Evolutionary conservation across 2,797 vertebrate species (phyloP).

Genomic region (Anolis apletophallus): DNA sequence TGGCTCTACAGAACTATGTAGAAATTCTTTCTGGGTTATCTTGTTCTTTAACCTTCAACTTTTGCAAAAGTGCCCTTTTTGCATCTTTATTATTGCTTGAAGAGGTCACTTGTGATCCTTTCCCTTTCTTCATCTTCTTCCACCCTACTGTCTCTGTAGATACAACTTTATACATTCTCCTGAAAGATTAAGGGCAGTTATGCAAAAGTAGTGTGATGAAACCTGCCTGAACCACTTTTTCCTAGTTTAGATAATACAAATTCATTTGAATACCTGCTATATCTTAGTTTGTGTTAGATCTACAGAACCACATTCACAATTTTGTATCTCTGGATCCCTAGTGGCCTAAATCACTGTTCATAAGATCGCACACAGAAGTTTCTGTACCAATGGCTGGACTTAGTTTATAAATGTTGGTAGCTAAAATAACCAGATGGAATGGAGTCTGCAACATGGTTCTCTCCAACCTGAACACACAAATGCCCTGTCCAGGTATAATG

Average conservation of each 20-base stretch:
- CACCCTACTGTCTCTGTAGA: not conserved
- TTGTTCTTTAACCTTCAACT: not conserved
- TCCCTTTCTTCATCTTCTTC: slow-evolving; percentile 1
- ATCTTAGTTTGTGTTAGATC: not conserved
- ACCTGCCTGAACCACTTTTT: not conserved
- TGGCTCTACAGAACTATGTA: not conserved
- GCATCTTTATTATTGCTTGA: not conserved
- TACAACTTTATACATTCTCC: not conserved
- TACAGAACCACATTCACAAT: not conserved
- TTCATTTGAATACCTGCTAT: not conserved
- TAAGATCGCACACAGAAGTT: not conserved
- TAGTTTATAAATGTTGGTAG: not conserved
- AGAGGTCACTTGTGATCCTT: slow-evolving; percentile 12
- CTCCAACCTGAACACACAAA: not conserved
- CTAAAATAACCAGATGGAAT: not conserved
- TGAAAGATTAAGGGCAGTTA: not conserved
- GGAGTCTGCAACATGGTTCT: not conserved
- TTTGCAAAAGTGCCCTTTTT: not conserved
- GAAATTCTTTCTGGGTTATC: slow-evolving; percentile 6
- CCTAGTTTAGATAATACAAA: not conserved
- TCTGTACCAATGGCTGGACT: not conserved
- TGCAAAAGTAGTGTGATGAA: not conserved
- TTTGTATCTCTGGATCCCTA: not conserved
- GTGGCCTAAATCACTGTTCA: not conserved
- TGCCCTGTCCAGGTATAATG: not conserved